Evolutionary conservation across 2,113 vertebrate species (phyloP), one percentile per base, ranked within the genome.

Genomic region (Pygoscelis adeliae): DNA sequence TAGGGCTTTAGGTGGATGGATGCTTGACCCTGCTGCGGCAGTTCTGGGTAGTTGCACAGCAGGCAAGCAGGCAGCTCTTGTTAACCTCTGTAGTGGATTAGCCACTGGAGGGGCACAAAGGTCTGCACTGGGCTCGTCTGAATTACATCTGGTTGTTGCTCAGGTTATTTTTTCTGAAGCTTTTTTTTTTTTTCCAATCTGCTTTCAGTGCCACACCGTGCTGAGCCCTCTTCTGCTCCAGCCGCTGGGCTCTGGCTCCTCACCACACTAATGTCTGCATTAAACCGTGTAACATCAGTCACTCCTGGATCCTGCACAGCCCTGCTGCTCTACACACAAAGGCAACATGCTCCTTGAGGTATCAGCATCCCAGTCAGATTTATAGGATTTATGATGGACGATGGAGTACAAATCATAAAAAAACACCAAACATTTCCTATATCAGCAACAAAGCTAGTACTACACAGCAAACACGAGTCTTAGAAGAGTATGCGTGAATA

Each of bases 121-220:
- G 13, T 44, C 40, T 66, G 23, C 16, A 8, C 13, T 16, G n/a
- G 38, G 12, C 11, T 89, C 2, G 0, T 30, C 44, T 49, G 32
- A 74, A 34, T 80, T 61, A 66, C 6, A 2, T 26, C 30, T 53
- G 11, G 34, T 53, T 70, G 23, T 30, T 53, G 27, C 22, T 53
- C 27, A 47, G 55, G 30, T 47, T 59, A 23, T 38, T 65, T 92
- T 81, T 59, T 30, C 27, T 16, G 23, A 82, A 11, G 10, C 8
- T 58, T 73, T 52, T 65, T 62, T 63, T 62, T 42, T 47, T 44
- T 53, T 16, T 32, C 1, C 27, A 58, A 25, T 59, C 27, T 59
- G 26, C 14, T 92, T 89, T 85, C 50, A 81, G 62, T 0, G 1
- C 62, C 0, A 1, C 1, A 1, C 14, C 1, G 1, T 32, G 53